Base-by-base conservation (phyloP, 2,797 vertebrate genomes). In the Lagothrix lagotricha region DNA sequence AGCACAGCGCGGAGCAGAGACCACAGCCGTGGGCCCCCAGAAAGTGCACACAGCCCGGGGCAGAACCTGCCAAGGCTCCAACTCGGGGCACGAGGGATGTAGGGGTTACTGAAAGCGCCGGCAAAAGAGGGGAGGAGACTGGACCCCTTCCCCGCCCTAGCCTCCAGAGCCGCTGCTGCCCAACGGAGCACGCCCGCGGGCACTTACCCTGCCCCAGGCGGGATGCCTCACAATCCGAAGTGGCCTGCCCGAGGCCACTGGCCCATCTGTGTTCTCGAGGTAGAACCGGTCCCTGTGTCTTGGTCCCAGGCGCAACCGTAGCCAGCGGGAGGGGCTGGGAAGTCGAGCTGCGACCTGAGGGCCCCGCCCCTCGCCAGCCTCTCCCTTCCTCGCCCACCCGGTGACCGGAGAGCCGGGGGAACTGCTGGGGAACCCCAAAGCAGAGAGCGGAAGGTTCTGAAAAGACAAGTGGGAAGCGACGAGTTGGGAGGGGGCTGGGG, bases 291-390 rank as follows among this genome's bases (percentile, higher is more conserved):
- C 4, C 7, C 28, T 1, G 41, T 20, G 73, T 24, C 6, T 2
- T 26, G 0, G 50, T 67, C 61, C 61, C 7, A 7, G 44, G 17
- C 2, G 5, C 84, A 17, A 28, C 36, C 4, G 11, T 57, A 22
- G 50, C 50, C 10, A 36, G 12, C 14, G 2, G 28, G 10, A 17
- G 36, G 9, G 67, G 64, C 28, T 44, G 0, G 19, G 48, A 28
- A 4, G 54, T 22, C 1, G 1, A 0, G 15, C 36, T 0, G 28
- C 24, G 41, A 67, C 36, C 36, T 14, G 0, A 44, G 0, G 26
- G 13, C 15, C 58, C 8, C 2, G 1, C 17, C 58, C 24, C 28
- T 81, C 3, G 0, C 39, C 41, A 3, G 33, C n/a, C 50, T 48
- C 5, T 28, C 13, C n/a, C 26, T 79, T 48, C 15, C 44, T 54